Conservation (phyloP, 2,797 vertebrate genomes). For the Girardinus metallicus region DNA sequence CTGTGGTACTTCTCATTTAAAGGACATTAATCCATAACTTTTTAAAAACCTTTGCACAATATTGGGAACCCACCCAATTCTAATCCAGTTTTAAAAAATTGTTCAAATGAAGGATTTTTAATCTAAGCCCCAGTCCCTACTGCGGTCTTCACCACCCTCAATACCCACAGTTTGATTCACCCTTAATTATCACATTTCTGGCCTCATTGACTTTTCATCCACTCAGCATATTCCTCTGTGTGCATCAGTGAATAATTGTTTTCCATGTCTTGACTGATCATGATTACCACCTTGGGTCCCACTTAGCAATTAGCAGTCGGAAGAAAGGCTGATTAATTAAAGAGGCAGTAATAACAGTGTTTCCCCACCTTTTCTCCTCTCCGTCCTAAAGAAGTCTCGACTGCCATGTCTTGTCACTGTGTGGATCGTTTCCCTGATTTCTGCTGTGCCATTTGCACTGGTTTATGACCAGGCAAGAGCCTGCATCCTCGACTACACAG, state of each 20-base stretch:
- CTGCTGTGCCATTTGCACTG: slow-evolving; percentile 80
- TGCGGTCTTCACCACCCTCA: neutral
- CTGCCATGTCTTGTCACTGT: slow-evolving; percentile 75
- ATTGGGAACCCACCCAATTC: neutral
- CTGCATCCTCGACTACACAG: slow-evolving; percentile 82
- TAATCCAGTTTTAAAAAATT: neutral
- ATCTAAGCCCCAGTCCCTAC: neutral
- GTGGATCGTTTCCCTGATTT: slow-evolving; percentile 81
- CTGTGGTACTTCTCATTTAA: neutral
- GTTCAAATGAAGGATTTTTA: neutral
- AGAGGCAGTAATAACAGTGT: neutral
- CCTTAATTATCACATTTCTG: neutral
- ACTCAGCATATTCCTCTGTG: neutral
- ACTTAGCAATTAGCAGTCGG: neutral
- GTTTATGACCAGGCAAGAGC: slow-evolving; percentile 79
- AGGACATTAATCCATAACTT: neutral
- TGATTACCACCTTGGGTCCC: neutral
- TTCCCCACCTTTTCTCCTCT: slow-evolving; percentile 30
- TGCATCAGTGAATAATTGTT: slow-evolving; percentile 1
- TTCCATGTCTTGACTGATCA: slow-evolving; percentile 1
- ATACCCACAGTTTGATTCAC: neutral
- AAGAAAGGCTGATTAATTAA: neutral
- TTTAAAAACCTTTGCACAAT: neutral
- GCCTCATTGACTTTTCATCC: neutral
- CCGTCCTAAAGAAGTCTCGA: slow-evolving; percentile 66